Base-by-base conservation (phyloP, 2,113 vertebrate species). In the Aythya baeri region DNA sequence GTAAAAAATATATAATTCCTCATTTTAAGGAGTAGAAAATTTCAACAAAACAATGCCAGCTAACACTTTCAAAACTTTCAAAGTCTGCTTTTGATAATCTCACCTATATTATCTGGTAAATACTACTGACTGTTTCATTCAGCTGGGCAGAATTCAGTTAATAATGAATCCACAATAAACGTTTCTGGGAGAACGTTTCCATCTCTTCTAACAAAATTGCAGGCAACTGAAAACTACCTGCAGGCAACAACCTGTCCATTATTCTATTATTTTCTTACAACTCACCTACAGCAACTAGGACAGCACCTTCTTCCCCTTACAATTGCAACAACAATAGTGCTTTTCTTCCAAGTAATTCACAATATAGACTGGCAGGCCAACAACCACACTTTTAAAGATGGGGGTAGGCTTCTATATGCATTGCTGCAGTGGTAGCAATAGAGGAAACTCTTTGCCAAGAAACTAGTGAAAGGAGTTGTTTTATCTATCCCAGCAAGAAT, bases 351-450 rank as follows among this genome's bases (percentile, higher is more conserved):
- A 2, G 7, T 18, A 59, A 70, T 52, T 78, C 77, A 12, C 41
- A 44, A 10, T 25, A 50, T 2, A 34, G n/a, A 59, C 22, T 59
- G 32, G 32, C 36, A 72, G 70, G 62, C 22, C 57, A 78, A 52
- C 4, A 67, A 26, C 10, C 20, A 21, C 13, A 2, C 9, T 83
- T 65, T 77, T 27, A 36, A 6, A 38, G 44, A 13, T 16, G 16
- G 13, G 11, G 5, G 0, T n/a, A 44, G 0, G 1, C 18, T 46
- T 65, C 44, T 32, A 43, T 6, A 57, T 44, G 26, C 44, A 52
- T 17, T 26, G 32, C 62, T 49, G 25, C 18, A 44, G 38, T 10
- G 18, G 21, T 23, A 76, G 57, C 4, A 59, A 6, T 27, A 55
- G 12, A 83, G 58, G 62, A 79, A 87, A 9, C 4, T 13, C n/a